Evolutionary conservation across 2,113 vertebrate genomes (phyloP).

Genomic region (Dolichallabes microphthalmus): DNA sequence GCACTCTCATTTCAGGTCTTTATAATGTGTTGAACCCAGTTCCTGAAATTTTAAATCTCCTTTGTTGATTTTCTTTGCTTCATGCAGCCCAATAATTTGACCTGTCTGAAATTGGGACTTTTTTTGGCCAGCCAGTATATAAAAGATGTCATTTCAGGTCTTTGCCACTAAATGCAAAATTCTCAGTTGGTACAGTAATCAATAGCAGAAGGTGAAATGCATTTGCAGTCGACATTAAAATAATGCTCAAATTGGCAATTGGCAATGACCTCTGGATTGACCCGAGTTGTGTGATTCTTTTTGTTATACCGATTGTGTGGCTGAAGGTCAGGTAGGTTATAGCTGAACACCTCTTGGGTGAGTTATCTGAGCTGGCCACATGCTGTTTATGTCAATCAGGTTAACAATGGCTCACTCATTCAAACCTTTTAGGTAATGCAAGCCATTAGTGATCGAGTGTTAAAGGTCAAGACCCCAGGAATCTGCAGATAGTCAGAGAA

Average conservation of each 20-base stretch:
- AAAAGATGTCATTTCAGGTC: background rate
- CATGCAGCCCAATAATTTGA: too few relatives aligned
- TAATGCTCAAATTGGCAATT: background rate
- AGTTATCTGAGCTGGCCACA: slow-evolving; percentile 43
- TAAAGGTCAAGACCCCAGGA: slow-evolving; percentile 49
- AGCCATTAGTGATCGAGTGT: slow-evolving; percentile 47
- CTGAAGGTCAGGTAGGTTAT: slow-evolving; percentile 49
- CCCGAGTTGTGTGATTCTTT: slow-evolving; percentile 21
- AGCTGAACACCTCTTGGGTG: slow-evolving; percentile 51
- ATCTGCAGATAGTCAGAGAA: slow-evolving; percentile 48
- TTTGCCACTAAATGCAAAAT: background rate
- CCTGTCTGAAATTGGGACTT: too few relatives aligned
- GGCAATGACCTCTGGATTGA: background rate
- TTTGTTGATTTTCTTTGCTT: too few relatives aligned
- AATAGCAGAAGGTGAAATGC: background rate
- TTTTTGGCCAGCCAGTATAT: too few relatives aligned
- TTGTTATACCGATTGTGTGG: slow-evolving; percentile 46
- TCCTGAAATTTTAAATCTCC: too few relatives aligned
- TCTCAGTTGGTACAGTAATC: background rate
- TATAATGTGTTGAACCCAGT: too few relatives aligned
- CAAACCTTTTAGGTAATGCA: slow-evolving; percentile 56
- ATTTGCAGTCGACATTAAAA: slow-evolving; percentile 14
- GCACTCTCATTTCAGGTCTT: too few relatives aligned
- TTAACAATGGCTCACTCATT: slow-evolving; percentile 66
- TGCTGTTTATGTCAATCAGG: slow-evolving; percentile 63